These are phyloP conservation scores for Kryptopterus vitreolus DNA, from an alignment of 2,797 vertebrate genomes.

Conservation along the genomic window DNA sequence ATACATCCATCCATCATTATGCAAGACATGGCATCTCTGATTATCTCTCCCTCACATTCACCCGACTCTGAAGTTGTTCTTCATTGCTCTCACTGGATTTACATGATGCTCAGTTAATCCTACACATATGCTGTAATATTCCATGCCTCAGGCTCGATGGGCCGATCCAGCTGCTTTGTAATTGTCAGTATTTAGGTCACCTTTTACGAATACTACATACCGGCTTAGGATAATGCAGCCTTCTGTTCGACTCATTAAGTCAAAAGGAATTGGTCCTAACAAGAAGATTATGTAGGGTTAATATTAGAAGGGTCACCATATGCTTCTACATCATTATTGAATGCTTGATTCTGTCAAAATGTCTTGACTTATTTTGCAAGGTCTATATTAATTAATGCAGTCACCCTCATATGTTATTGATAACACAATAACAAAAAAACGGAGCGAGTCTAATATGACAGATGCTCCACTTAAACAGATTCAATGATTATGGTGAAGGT, in stretches of 20 bases:
- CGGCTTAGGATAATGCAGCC: constrained; percentile 21
- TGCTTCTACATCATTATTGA: background rate
- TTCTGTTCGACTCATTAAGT: constrained; percentile 1
- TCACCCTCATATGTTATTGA: background rate
- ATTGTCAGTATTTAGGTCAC: constrained; percentile 45
- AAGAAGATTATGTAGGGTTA: background rate
- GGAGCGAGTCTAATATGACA: too few species aligned
- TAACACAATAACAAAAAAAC: background rate
- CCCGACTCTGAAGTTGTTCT: constrained; percentile 25
- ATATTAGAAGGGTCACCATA: background rate
- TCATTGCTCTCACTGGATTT: constrained; percentile 47
- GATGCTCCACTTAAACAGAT: background rate
- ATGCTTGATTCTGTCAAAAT: background rate
- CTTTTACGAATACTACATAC: constrained; percentile 45
- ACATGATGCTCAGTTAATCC: constrained; percentile 49
- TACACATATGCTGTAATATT: constrained; percentile 36
- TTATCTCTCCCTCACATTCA: constrained; percentile 7
- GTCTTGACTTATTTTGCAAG: background rate
- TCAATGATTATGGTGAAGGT: background rate
- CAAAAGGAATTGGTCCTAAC: background rate
- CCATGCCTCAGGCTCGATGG: constrained; percentile 21
- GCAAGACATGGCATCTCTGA: constrained; percentile 13
- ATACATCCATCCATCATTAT: constrained; percentile 29
- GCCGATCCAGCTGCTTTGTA: constrained; percentile 27
- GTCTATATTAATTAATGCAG: background rate